phyloP scores from a whole-genome alignment of 2,888 invertebrate species.

The Calameuta pallipes region DNA sequence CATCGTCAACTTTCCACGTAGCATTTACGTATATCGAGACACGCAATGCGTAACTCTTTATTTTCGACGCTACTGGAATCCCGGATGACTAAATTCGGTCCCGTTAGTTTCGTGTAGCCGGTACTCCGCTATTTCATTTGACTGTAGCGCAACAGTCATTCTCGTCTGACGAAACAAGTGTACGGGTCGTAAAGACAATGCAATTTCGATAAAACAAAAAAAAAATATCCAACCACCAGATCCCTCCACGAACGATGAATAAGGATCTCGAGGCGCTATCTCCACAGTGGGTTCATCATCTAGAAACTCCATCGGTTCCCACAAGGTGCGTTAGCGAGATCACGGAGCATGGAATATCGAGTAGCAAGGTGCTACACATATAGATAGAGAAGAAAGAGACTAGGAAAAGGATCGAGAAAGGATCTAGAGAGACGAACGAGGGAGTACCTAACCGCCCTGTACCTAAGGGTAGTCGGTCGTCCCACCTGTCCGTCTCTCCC shows the following conservation, averaged over 20 bases:
- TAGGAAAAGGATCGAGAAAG: constrained; percentile 22
- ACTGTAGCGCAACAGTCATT: background rate
- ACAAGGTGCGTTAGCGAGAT: constrained; percentile 50
- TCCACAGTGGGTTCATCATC: background rate
- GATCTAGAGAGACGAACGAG: constrained; percentile 27
- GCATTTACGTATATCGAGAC: background rate
- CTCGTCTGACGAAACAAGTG: background rate
- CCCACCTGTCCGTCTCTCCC: constrained; percentile 63
- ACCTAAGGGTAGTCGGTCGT: constrained; percentile 19
- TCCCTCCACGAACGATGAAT: background rate
- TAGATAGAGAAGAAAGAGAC: constrained; percentile 35
- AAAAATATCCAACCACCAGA: background rate
- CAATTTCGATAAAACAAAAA: background rate
- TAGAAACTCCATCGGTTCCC: constrained; percentile 39
- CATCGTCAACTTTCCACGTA: background rate
- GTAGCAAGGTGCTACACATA: constrained; percentile 53
- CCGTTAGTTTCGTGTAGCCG: constrained; percentile 26
- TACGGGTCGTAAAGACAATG: background rate
- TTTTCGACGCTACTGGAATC: constrained; percentile 17
- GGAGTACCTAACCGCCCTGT: constrained; percentile 26
- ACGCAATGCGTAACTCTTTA: background rate
- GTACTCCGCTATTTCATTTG: constrained; percentile 27
- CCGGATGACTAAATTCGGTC: constrained; percentile 24
- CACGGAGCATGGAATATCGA: constrained; percentile 42
- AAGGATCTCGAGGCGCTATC: background rate